These are phyloP conservation scores for Donacobius atricapilla DNA, from an alignment of 2,113 vertebrate species.

Conservation along the genomic window DNA sequence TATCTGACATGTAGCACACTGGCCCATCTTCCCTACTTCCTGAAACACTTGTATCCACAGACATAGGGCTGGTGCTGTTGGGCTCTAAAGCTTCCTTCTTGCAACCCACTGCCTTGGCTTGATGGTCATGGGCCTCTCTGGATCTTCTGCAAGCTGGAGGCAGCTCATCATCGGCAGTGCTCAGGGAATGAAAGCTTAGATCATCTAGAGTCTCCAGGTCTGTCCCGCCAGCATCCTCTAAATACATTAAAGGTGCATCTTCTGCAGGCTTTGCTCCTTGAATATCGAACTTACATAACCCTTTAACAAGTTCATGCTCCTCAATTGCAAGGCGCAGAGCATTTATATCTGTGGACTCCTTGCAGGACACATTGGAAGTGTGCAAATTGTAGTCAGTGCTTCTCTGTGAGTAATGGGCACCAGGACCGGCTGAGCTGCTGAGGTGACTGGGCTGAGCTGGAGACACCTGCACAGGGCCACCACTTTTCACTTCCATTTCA, in stretches of 20 bases:
- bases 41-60: constrained; percentile 72
- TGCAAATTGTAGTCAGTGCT: neutral
- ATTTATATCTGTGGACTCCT: constrained; percentile 54
- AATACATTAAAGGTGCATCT: constrained; percentile 57
- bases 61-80: constrained; percentile 71
- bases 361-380: neutral
- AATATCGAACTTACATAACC: constrained; percentile 78
- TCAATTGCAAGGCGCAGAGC: constrained; percentile 80
- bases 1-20: constrained; percentile 76
- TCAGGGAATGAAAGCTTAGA: constrained; percentile 39
- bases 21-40: constrained; percentile 71
- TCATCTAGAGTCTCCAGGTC: constrained; percentile 66
- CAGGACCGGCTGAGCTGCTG: neutral
- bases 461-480: neutral
- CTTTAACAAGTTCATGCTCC: constrained; percentile 81
- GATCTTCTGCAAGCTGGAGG: constrained; percentile 34
- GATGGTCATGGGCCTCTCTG: constrained; percentile 19
- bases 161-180: neutral
- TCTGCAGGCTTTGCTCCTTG: constrained; percentile 72
- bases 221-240: constrained; percentile 57
- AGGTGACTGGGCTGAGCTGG: neutral
- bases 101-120: constrained; percentile 58
- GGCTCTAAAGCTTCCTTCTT: constrained; percentile 72
- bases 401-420: neutral
- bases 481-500: neutral